Conservation (phyloP, 2,797 vertebrate genomes). For the Lacerta bilineata region DNA sequence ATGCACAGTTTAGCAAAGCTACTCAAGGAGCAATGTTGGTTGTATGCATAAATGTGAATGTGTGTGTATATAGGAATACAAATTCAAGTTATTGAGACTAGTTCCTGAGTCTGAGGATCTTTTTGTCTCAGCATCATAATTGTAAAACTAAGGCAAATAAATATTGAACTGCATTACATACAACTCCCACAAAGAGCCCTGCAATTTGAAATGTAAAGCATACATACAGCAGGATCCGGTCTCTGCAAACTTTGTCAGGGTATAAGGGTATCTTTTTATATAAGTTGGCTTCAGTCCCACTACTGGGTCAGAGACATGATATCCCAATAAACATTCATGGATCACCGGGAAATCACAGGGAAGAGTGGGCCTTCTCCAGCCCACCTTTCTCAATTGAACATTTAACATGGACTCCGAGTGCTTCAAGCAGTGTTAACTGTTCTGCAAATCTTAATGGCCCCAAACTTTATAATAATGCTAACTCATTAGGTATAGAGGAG, state of each 20-base stretch:
- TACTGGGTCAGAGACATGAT: constrained; percentile 69
- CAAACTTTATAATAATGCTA: background rate
- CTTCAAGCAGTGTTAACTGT: background rate
- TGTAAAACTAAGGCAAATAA: constrained; percentile 75
- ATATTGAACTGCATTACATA: constrained; percentile 72
- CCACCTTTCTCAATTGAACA: constrained; percentile 44
- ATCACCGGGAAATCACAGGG: constrained; percentile 68
- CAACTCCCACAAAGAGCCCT: constrained; percentile 68
- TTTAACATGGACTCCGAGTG: constrained; percentile 36
- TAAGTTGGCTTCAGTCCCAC: constrained; percentile 71
- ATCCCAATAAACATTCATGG: constrained; percentile 72
- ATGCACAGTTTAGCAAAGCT: constrained; percentile 10
- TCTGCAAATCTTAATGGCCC: background rate
- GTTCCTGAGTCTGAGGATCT: constrained; percentile 70
- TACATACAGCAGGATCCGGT: constrained; percentile 68
- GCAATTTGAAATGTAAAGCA: constrained; percentile 75
- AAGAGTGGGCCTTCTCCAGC: constrained; percentile 58
- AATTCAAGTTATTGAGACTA: constrained; percentile 61
- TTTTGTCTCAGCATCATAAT: constrained; percentile 71
- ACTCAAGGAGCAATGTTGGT: background rate
- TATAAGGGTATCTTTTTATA: constrained; percentile 75
- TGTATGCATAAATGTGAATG: background rate
- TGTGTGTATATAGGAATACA: constrained; percentile 20
- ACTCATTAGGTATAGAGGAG: background rate
- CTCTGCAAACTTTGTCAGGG: constrained; percentile 64